Percentiles rank a stretch among this genome's conserved stretches.
Evolutionary conservation across 2,888 invertebrate species (phyloP).

Genomic region (Aphodius granarius): DNA sequence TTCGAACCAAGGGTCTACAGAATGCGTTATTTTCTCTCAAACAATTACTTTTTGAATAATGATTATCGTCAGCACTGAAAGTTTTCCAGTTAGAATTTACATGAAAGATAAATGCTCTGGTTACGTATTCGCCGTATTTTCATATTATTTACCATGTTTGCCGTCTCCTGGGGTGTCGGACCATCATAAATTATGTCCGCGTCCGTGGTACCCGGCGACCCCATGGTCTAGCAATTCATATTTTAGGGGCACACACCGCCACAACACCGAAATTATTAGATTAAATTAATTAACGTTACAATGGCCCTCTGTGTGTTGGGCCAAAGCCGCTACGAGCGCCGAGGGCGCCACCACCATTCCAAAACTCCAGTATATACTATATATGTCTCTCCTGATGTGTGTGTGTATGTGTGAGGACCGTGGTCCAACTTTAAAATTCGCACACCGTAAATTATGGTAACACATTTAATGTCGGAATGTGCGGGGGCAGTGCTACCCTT

Average conservation of each 20-base stretch:
- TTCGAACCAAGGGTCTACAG: too few species aligned
- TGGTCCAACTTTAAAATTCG: slow-evolving; percentile 6
- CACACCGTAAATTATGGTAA: slow-evolving; percentile 4
- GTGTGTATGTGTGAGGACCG: neutral
- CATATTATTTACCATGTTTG: slow-evolving; percentile 33
- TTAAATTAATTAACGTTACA: slow-evolving; percentile 36
- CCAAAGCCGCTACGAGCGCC: neutral
- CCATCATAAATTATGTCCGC: slow-evolving; percentile 30
- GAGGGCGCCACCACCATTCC: neutral
- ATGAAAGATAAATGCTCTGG: neutral
- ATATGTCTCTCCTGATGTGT: neutral
- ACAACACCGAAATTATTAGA: slow-evolving; percentile 37
- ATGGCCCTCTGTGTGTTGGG: slow-evolving; percentile 14
- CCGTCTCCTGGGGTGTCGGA: slow-evolving; percentile 9
- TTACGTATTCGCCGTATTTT: neutral
- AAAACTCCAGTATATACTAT: neutral
- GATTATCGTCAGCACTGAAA: neutral
- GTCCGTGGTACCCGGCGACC: slow-evolving; percentile 29
- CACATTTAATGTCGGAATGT: neutral
- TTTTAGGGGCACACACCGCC: slow-evolving; percentile 33
- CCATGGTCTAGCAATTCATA: slow-evolving; percentile 36
- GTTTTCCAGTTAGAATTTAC: neutral
- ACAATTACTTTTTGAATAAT: too few species aligned
- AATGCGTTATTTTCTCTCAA: too few species aligned
- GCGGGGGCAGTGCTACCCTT: neutral